These are phyloP conservation scores for Phaethon lepturus DNA, from an alignment of 2,113 vertebrate genomes.

Conservation along the genomic window DNA sequence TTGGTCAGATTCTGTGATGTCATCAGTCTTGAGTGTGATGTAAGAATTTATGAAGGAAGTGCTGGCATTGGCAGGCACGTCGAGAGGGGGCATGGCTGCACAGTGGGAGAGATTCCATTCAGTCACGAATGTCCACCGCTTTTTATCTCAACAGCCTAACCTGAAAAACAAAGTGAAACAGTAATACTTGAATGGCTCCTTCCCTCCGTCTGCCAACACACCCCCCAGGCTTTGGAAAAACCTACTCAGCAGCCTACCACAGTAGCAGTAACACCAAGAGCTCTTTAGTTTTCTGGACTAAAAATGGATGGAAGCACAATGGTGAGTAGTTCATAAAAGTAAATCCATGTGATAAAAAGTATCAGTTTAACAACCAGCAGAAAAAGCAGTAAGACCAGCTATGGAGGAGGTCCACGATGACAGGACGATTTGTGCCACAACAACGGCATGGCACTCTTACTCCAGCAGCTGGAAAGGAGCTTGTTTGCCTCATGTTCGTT, in stretches of 20 bases:
- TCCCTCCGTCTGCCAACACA: background rate
- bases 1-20: constrained; percentile 79
- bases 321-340: background rate
- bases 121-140: constrained; percentile 71
- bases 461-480: background rate
- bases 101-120: constrained; percentile 73
- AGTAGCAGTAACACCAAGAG: background rate
- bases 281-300: background rate
- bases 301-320: rapidly evolving
- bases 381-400: background rate
- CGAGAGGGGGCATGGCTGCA: constrained; percentile 74
- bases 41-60: constrained; percentile 79
- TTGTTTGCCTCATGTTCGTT: rapidly evolving
- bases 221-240: background rate
- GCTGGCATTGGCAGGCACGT: constrained; percentile 78
- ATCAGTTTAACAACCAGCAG: background rate
- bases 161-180: constrained; percentile 71
- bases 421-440: rapidly evolving
- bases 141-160: constrained; percentile 85
- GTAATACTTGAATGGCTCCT: background rate
- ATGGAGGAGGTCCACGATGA: background rate
- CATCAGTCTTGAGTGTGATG: constrained; percentile 77
- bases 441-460: rapidly evolving
- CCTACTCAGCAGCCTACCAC: background rate
- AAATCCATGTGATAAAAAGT: background rate